A percentile compares a stretch with the other conserved stretches of the same genome.
phyloP scores from a whole-genome alignment of 2,797 vertebrate genomes.

The Myripristis jacobus region DNA sequence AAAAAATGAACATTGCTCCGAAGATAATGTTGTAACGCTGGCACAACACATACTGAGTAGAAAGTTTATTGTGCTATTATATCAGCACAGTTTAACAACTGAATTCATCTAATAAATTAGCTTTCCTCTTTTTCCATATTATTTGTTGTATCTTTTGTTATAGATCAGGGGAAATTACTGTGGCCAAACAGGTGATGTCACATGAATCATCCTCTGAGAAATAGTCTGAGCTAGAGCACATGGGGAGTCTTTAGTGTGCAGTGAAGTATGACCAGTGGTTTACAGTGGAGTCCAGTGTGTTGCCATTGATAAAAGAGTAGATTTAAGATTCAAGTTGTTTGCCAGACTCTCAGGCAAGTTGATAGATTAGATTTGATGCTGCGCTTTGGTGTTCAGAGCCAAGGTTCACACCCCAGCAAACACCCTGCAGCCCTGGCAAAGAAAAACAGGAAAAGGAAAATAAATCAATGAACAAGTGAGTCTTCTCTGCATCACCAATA shows the following conservation, averaged over 20 bases:
- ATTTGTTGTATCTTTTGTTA: background rate
- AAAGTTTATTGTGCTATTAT: slow-evolving; percentile 24
- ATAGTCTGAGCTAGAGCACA: slow-evolving; percentile 4
- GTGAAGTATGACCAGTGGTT: slow-evolving; percentile 34
- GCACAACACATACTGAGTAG: background rate
- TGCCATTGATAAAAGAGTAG: slow-evolving; percentile 17
- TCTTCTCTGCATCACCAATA: slow-evolving; percentile 13
- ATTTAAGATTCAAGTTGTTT: slow-evolving; percentile 33
- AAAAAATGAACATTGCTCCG: slow-evolving; percentile 6
- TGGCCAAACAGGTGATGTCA: slow-evolving; percentile 1
- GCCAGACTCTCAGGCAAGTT: slow-evolving; percentile 23
- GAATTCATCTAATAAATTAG: background rate
- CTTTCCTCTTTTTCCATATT: background rate
- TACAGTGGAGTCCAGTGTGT: slow-evolving; percentile 14
- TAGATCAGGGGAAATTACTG: background rate
- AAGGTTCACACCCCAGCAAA: slow-evolving; percentile 36
- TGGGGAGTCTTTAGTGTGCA: slow-evolving; percentile 22
- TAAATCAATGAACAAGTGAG: slow-evolving; percentile 1
- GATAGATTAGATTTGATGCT: slow-evolving; percentile 12
- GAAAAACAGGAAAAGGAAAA: slow-evolving; percentile 2
- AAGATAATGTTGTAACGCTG: slow-evolving; percentile 18
- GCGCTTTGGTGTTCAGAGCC: slow-evolving; percentile 18
- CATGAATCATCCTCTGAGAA: slow-evolving; percentile 19
- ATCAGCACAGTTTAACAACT: background rate
- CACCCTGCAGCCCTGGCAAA: slow-evolving; percentile 1